Conservation (phyloP, 2,888 invertebrate genomes). For the Pomacea canaliculata region DNA sequence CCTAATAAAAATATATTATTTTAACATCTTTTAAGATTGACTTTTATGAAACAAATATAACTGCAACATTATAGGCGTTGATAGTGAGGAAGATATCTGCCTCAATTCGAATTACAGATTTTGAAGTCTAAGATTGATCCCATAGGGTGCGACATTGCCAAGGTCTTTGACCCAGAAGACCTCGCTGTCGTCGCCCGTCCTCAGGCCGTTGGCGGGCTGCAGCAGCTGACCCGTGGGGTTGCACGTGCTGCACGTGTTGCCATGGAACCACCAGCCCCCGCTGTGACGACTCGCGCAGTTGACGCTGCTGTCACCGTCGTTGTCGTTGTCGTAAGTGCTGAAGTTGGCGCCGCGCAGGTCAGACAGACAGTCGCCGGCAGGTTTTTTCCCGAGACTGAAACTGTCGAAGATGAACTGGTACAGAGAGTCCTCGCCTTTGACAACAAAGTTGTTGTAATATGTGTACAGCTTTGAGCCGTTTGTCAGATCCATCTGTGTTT, state of each 20-base stretch:
- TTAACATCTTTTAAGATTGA: too few relatives aligned
- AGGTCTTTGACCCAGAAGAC: constrained; percentile 3
- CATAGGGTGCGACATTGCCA: neutral
- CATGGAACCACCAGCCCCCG: constrained; percentile 25
- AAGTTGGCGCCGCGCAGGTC: constrained; percentile 15
- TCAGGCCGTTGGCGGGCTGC: constrained; percentile 1
- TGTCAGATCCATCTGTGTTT: too few relatives aligned
- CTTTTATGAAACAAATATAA: too few relatives aligned
- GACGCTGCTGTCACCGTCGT: constrained; percentile 1
- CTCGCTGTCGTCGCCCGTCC: neutral
- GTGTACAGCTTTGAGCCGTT: too few relatives aligned
- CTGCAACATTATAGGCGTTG: too few relatives aligned
- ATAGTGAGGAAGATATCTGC: too few relatives aligned
- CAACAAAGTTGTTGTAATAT: too few relatives aligned
- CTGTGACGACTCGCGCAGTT: constrained; percentile 13
- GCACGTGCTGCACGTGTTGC: constrained; percentile 7
- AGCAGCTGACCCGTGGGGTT: constrained; percentile 8
- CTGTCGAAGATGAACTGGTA: too few relatives aligned
- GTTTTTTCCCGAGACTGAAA: too few relatives aligned
- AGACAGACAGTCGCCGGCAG: constrained; percentile 16
- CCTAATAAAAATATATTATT: too few relatives aligned
- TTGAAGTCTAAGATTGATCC: neutral
- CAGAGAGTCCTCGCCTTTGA: too few relatives aligned
- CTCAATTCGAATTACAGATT: too few relatives aligned
- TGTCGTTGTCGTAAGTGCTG: constrained; percentile 18